phyloP scores from a whole-genome alignment of 2,113 vertebrate genomes.

The Seriola aureovittata region DNA sequence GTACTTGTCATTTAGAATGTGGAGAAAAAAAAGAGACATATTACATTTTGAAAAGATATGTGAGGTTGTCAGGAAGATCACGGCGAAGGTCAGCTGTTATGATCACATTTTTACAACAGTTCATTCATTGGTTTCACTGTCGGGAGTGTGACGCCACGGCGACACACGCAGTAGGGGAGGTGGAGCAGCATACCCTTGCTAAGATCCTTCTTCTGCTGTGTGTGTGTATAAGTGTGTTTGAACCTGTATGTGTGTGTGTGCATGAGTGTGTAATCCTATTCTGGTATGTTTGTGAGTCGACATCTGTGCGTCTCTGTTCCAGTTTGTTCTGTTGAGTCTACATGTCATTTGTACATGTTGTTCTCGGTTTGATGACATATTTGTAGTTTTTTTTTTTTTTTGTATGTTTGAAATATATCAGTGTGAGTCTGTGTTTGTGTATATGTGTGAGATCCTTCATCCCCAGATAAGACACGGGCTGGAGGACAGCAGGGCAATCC shows the following conservation, averaged over 20 bases:
- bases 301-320: not conserved
- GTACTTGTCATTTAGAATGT: too few relatives aligned
- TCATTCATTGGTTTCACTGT: not conserved
- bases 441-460: constrained; percentile 42
- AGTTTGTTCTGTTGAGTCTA: not conserved
- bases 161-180: not conserved
- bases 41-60: not conserved
- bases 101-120: not conserved
- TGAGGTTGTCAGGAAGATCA: constrained; percentile 14
- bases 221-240: not conserved
- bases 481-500: constrained; percentile 51
- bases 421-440: not conserved
- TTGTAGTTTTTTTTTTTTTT: not conserved
- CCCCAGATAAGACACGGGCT: constrained; percentile 53
- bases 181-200: not conserved
- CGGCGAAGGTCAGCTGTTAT: not conserved
- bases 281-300: not conserved
- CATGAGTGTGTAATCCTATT: too few relatives aligned
- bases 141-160: not conserved
- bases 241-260: not conserved
- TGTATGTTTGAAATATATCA: not conserved
- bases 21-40: not conserved
- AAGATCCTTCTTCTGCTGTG: not conserved
- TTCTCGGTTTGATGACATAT: constrained; percentile 7
- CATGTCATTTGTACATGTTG: not conserved